A percentile compares a stretch with the other conserved stretches of the same genome.
Evolutionary conservation across 2,888 invertebrate genomes (phyloP).

Genomic region (Microdon myrmicae): DNA sequence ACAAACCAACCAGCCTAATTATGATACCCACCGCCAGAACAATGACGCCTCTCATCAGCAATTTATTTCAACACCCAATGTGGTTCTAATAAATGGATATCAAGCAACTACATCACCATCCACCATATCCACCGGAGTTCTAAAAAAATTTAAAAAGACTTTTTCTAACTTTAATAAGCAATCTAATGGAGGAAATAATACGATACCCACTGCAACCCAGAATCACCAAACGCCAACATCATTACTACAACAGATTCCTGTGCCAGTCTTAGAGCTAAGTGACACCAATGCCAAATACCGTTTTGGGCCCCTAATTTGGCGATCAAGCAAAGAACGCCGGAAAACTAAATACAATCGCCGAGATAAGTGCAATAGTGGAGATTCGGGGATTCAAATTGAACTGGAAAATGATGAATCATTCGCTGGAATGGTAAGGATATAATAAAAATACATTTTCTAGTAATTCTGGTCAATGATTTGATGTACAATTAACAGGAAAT

Average conservation of each 20-base stretch:
- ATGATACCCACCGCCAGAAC: conserved; percentile 34
- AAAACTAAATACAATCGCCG: conserved; percentile 76
- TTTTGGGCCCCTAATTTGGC: conserved; percentile 78
- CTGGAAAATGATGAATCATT: conserved; percentile 66
- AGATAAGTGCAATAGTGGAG: conserved; percentile 79
- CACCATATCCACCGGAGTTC: conserved; percentile 69
- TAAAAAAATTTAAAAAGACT: conserved; percentile 78
- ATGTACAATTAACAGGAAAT: conserved; percentile 31
- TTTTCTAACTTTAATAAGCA: conserved; percentile 69
- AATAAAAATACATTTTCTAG: conserved; percentile 6
- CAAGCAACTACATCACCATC: conserved; percentile 36
- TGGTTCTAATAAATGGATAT: conserved; percentile 28
- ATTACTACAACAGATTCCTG: conserved; percentile 42
- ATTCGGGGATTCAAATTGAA: conserved; percentile 79
- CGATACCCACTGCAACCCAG: conserved; percentile 2
- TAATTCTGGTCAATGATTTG: conserved; percentile 4
- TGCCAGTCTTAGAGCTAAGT: conserved; percentile 44
- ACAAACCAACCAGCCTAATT: conserved; percentile 35
- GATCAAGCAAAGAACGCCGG: conserved; percentile 77
- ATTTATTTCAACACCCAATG: conserved; percentile 23
- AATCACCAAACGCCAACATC: conserved; percentile 18
- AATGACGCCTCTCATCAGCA: conserved; percentile 33
- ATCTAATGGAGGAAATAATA: conserved; percentile 42
- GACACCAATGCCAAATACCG: conserved; percentile 65
- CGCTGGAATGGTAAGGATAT: conserved; percentile 47